phyloP scores from a whole-genome alignment of 2,888 invertebrate genomes.

The Nymphalis urticae region DNA sequence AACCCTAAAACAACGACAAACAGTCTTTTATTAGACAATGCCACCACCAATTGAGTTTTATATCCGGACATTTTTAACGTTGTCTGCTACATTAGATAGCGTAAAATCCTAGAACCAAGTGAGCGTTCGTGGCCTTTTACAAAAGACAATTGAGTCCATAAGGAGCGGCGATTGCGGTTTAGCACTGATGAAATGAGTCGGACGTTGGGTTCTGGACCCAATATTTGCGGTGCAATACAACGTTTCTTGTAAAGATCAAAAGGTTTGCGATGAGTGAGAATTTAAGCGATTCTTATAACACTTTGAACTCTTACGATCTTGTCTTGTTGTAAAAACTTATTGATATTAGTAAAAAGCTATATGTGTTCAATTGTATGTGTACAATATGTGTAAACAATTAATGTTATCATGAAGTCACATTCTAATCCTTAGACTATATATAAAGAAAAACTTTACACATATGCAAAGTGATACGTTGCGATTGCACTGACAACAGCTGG shows the following conservation, averaged over 20 bases:
- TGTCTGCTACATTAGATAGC: slow-evolving; percentile 40
- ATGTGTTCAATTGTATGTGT: too few species aligned
- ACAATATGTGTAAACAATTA: background rate
- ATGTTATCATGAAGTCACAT: background rate
- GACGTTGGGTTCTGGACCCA: slow-evolving; percentile 58
- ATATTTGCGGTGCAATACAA: slow-evolving; percentile 75
- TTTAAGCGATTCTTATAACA: slow-evolving; percentile 29
- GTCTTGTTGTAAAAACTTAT: background rate
- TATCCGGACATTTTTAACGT: slow-evolving; percentile 45
- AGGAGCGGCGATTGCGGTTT: slow-evolving; percentile 62
- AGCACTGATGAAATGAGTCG: slow-evolving; percentile 69
- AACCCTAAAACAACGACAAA: slow-evolving; percentile 42
- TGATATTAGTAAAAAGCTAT: background rate
- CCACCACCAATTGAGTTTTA: slow-evolving; percentile 42
- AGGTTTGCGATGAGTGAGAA: slow-evolving; percentile 55
- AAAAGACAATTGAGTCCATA: slow-evolving; percentile 70
- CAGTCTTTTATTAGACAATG: slow-evolving; percentile 40
- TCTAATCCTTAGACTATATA: slow-evolving; percentile 25
- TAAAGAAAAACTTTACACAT: slow-evolving; percentile 49
- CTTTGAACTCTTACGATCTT: slow-evolving; percentile 24
- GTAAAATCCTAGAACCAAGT: slow-evolving; percentile 38
- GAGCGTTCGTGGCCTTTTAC: slow-evolving; percentile 49
- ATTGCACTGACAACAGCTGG: slow-evolving; percentile 69
- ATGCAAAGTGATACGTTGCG: slow-evolving; percentile 55
- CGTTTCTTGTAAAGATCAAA: slow-evolving; percentile 73